Conservation (phyloP, 2,888 invertebrate genomes). For the Melipona beecheii region DNA sequence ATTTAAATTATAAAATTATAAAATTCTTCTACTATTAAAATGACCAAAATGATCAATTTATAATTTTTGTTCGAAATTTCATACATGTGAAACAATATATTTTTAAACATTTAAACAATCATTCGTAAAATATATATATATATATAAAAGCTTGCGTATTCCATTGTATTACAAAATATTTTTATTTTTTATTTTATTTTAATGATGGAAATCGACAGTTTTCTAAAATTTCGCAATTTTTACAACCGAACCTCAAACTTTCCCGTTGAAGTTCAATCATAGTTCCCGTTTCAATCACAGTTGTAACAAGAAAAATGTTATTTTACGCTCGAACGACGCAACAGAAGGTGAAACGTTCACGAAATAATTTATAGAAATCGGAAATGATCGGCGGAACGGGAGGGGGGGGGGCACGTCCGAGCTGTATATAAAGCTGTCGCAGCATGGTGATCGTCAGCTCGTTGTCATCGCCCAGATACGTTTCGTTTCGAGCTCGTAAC, state of each 20-base stretch:
- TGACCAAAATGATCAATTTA: too few species aligned
- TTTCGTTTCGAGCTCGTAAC: constrained; percentile 41
- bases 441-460: constrained; percentile 49
- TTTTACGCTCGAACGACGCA: constrained; percentile 1
- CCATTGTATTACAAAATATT: too few species aligned
- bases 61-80: too few species aligned
- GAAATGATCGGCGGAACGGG: constrained; percentile 28
- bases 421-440: constrained; percentile 49
- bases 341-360: constrained; percentile 40
- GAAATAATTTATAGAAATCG: constrained; percentile 46
- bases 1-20: background rate
- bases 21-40: background rate
- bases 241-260: background rate
- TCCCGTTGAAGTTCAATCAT: background rate
- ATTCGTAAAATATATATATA: too few species aligned
- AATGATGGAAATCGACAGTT: too few species aligned
- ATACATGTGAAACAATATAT: too few species aligned
- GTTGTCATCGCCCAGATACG: constrained; percentile 63
- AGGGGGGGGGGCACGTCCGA: constrained; percentile 2
- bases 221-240: too few species aligned
- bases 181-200: too few species aligned
- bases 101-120: too few species aligned
- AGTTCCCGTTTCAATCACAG: too few species aligned
- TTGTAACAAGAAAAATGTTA: constrained; percentile 26
- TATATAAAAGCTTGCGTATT: too few species aligned